Evolutionary conservation across 2,888 invertebrate genomes (phyloP).

Genomic region (Tethea ocularis): DNA sequence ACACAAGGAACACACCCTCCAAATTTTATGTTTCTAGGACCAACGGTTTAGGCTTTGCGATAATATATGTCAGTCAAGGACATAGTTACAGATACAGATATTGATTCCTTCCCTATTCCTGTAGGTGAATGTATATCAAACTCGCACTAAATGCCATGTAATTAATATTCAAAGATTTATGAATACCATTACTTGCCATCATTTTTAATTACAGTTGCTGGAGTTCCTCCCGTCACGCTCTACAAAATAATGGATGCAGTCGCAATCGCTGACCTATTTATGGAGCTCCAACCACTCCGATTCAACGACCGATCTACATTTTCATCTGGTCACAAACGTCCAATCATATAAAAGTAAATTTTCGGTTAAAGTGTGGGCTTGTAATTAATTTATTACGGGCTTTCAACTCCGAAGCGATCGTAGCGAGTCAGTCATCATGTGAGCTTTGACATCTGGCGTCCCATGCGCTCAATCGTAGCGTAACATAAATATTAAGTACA

Average conservation of each 20-base stretch:
- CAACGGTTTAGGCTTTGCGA: too few species aligned
- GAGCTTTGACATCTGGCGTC: constrained; percentile 49
- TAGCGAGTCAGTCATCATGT: constrained; percentile 14
- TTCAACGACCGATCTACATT: constrained; percentile 23
- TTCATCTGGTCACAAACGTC: constrained; percentile 18
- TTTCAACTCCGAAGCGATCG: constrained; percentile 28
- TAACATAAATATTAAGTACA: constrained; percentile 33
- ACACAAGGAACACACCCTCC: too few species aligned
- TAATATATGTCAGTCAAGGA: too few species aligned
- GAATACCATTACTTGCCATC: constrained; percentile 17
- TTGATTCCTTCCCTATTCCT: too few species aligned
- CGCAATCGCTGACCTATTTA: constrained; percentile 50
- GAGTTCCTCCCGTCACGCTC: constrained; percentile 59
- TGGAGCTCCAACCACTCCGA: constrained; percentile 17
- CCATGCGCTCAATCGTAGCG: constrained; percentile 34
- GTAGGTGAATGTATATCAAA: neutral
- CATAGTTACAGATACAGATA: too few species aligned
- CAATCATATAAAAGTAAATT: constrained; percentile 33
- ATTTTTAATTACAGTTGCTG: constrained; percentile 31
- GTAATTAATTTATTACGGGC: constrained; percentile 51
- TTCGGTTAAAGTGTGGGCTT: constrained; percentile 35
- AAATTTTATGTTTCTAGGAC: too few species aligned
- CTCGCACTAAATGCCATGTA: neutral
- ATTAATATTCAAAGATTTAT: constrained; percentile 8
- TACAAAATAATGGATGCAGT: constrained; percentile 43